These are phyloP conservation scores for Nymphalis c-album DNA, from an alignment of 2,888 invertebrate species.

Conservation along the genomic window DNA sequence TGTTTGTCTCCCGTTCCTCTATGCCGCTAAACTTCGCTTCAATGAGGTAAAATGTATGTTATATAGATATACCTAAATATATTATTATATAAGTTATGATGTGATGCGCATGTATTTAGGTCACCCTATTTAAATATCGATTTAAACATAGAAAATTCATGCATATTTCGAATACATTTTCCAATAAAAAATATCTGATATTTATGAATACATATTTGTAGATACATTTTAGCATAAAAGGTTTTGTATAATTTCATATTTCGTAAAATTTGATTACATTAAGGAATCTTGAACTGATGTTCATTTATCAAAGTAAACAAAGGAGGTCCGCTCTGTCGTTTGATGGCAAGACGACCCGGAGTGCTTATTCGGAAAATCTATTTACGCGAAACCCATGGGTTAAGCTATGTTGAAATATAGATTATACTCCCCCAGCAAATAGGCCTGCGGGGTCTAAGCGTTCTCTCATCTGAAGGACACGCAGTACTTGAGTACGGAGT, in stretches of 20 bases:
- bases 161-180: not conserved
- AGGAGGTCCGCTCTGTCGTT: conserved; percentile 11
- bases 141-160: too few species aligned
- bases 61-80: not conserved
- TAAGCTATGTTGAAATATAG: conserved; percentile 38
- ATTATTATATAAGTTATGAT: not conserved
- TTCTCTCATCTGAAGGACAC: conserved; percentile 52
- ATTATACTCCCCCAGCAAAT: conserved; percentile 51
- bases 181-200: not conserved
- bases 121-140: too few species aligned
- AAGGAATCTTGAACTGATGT: not conserved
- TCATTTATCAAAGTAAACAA: conserved; percentile 11
- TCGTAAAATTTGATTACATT: not conserved
- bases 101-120: too few species aligned
- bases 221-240: not conserved
- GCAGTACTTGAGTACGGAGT: conserved; percentile 47
- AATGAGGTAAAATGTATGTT: not conserved
- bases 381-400: conserved; percentile 20
- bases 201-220: not conserved
- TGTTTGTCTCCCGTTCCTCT: conserved; percentile 33
- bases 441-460: conserved; percentile 50
- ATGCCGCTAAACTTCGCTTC: not conserved
- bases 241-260: not conserved
- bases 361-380: conserved; percentile 26
- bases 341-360: conserved; percentile 14